phyloP scores from a whole-genome alignment of 2,888 invertebrate genomes.

The Drosophila barbarae region DNA sequence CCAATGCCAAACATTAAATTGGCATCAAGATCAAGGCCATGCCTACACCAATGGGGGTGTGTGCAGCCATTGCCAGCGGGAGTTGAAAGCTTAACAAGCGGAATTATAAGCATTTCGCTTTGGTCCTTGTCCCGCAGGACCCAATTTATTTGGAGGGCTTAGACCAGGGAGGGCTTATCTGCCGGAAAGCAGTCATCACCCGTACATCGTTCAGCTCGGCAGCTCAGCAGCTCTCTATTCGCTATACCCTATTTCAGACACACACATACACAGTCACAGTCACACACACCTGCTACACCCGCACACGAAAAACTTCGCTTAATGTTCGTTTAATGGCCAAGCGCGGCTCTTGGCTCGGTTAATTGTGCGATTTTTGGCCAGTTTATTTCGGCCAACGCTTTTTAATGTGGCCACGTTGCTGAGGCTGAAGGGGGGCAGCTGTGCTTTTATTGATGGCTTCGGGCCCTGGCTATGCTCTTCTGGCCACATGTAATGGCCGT shows the following conservation, averaged over 20 bases:
- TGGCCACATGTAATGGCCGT: slow-evolving; percentile 69
- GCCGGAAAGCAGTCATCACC: slow-evolving; percentile 38
- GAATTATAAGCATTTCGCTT: slow-evolving; percentile 27
- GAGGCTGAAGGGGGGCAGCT: background rate
- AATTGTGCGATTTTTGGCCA: slow-evolving; percentile 68
- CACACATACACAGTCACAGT: background rate
- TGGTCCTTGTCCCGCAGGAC: slow-evolving; percentile 11
- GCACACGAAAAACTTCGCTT: slow-evolving; percentile 31
- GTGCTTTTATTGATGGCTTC: slow-evolving; percentile 67
- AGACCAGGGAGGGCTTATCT: slow-evolving; percentile 49
- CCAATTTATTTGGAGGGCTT: slow-evolving; percentile 52
- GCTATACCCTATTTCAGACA: background rate
- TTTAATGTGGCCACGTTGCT: slow-evolving; percentile 43
- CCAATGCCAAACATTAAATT: slow-evolving; percentile 58
- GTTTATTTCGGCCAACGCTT: slow-evolving; percentile 61
- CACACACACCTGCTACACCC: slow-evolving; percentile 18
- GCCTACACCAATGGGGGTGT: background rate
- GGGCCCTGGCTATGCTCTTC: slow-evolving; percentile 41
- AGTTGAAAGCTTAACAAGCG: slow-evolving; percentile 26
- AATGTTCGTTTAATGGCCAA: slow-evolving; percentile 63
- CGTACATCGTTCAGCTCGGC: too few relatives aligned
- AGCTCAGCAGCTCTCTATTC: background rate
- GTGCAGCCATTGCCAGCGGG: slow-evolving; percentile 6
- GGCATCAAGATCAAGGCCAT: slow-evolving; percentile 67
- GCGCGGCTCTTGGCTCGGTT: slow-evolving; percentile 55